A percentile compares a stretch with the other conserved stretches of the same genome.
Evolutionary conservation across 2,113 vertebrate genomes (phyloP).

Genomic region (Phyllopteryx taeniolatus): DNA sequence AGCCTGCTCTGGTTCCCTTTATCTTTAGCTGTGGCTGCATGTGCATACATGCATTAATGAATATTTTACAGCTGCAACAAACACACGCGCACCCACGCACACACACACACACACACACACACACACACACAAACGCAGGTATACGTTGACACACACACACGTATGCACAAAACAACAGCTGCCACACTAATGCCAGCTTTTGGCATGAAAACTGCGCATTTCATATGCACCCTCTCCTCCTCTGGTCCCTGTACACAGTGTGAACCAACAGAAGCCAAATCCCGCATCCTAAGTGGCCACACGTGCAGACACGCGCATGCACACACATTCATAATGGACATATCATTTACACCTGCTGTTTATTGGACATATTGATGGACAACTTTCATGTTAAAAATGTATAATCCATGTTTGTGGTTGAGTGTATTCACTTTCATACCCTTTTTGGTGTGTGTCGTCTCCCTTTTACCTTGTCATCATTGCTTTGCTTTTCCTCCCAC

Average conservation of each 20-base stretch:
- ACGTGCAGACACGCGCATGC: not conserved
- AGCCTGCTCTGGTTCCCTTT: conserved; percentile 22
- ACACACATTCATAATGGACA: not conserved
- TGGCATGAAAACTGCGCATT: conserved; percentile 27
- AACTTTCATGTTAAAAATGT: conserved; percentile 12
- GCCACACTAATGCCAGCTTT: conserved; percentile 40
- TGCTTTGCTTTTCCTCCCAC: not conserved
- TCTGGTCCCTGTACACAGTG: conserved; percentile 31
- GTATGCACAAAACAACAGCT: conserved; percentile 19
- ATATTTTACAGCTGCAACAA: not conserved
- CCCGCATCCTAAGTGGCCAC: conserved; percentile 19
- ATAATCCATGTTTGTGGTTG: not conserved
- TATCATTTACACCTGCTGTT: not conserved
- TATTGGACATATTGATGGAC: conserved; percentile 7
- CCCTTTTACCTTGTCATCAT: not conserved
- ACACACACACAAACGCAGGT: not conserved
- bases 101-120: conserved; percentile 12
- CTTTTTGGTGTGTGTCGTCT: not conserved
- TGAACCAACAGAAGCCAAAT: conserved; percentile 37
- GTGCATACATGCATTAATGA: not conserved
- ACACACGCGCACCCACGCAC: conserved; percentile 6
- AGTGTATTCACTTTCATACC: not conserved
- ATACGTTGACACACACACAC: conserved; percentile 14
- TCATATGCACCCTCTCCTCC: conserved; percentile 18
- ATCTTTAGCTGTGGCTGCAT: not conserved